Base-by-base conservation (phyloP, 2,797 vertebrate genomes). In the Delichon dasypus region DNA sequence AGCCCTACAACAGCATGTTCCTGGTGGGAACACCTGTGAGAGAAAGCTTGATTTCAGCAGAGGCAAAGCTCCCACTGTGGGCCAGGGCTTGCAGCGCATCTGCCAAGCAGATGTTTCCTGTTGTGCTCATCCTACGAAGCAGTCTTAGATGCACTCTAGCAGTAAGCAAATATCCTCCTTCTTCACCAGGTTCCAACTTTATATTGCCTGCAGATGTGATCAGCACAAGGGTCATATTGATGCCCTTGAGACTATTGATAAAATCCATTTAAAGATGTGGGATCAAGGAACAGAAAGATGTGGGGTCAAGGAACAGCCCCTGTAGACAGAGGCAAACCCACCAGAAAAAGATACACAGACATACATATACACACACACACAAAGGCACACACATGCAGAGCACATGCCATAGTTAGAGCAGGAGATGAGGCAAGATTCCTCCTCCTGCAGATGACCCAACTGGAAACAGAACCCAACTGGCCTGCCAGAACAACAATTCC, bases 1-100 rank as follows among this genome's bases (percentile, higher is more conserved):
- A 89, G 3, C 54, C 32, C 45, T 38, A 7, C 26, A 53, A 6
- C 0, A 4, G 8, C 0, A 0, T 21, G 17, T 7, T 87, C 27
- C 50, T 65, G 42, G 40, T 2, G 3, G 48, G 47, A 67, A 12
- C 9, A 26, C 40, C 26, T 66, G 17, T 0, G 36, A 77, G 4
- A 44, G 11, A 42, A 76, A 79, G 10, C 17, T 51, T 50, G 22
- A 29, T 72, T 67, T 47, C 50, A 45, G 8, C 27, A 67, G 68
- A 40, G 47, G 47, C 4, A 17, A 60, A 88, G 40, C n/a, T 85
- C 73, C 65, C 38, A 53, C 12, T 6, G 32, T 2, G 3, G 60
- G 34, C 40, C 40, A 75, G 47, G 26, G 23, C 32, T 84, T 61
- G 34, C 18, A 26, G 7, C 7, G 7, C n/a, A 2, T 42, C 55